Conservation (phyloP, 2,888 invertebrate species). For the Caenorhabditis drosophilae region DNA sequence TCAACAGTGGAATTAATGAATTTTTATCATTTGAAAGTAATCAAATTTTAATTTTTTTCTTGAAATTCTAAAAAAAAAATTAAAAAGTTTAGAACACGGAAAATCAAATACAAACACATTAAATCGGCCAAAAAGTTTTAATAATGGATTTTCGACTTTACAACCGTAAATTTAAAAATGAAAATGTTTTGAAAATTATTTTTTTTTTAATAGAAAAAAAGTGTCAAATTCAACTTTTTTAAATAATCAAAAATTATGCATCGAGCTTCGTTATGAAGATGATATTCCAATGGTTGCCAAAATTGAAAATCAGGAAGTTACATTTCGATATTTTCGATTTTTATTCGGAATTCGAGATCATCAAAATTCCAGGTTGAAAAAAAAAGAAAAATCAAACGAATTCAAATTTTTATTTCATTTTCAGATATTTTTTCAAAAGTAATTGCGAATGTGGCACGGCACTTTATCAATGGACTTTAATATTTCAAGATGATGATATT, state of each 20-base stretch:
- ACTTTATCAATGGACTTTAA: constrained; percentile 51
- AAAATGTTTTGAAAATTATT: too few species aligned
- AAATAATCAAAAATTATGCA: too few species aligned
- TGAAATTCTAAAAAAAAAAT: too few species aligned
- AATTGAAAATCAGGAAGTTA: constrained; percentile 27
- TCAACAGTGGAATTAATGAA: constrained; percentile 29
- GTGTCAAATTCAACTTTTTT: too few species aligned
- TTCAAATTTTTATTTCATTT: constrained; percentile 3
- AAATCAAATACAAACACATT: too few species aligned
- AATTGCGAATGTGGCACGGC: constrained; percentile 53
- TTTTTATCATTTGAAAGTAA: too few species aligned
- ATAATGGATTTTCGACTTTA: constrained; percentile 29
- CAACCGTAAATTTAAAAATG: constrained; percentile 23
- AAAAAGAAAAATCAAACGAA: not conserved
- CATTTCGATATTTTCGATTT: constrained; percentile 45
- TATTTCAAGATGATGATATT: constrained; percentile 42
- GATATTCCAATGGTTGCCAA: constrained; percentile 49
- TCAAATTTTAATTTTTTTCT: too few species aligned
- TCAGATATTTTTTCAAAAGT: constrained; percentile 57
- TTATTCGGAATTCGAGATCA: constrained; percentile 38
- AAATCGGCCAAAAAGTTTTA: not conserved
- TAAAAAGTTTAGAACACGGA: constrained; percentile 16
- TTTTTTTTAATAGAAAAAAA: too few species aligned
- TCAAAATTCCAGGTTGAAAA: constrained; percentile 24
- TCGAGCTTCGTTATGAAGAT: constrained; percentile 34